A percentile compares a stretch with the other conserved stretches of the same genome.
Conservation (phyloP, 1,140 invertebrate genomes). For the Drosophila asahinai region DNA sequence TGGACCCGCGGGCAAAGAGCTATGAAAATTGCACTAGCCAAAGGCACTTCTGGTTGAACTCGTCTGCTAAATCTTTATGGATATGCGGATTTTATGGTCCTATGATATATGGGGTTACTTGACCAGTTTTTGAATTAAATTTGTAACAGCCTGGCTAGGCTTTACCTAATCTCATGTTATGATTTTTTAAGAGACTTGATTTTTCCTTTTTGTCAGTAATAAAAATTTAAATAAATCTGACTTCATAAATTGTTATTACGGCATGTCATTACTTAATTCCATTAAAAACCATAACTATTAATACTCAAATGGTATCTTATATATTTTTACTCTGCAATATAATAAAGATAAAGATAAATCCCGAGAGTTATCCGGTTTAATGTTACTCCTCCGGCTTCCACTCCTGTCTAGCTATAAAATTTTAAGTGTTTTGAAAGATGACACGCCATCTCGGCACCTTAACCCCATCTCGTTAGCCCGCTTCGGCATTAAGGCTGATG, state of each 20-base stretch:
- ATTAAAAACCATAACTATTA: neutral
- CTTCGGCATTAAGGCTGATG: slow-evolving; percentile 29
- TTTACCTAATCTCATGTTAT: no score
- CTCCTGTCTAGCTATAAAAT: neutral
- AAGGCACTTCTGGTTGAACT: slow-evolving; percentile 6
- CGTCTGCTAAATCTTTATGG: neutral
- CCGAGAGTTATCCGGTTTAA: neutral
- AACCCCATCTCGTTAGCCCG: slow-evolving; percentile 26
- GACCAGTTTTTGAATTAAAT: neutral
- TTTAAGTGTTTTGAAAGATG: slow-evolving; percentile 26
- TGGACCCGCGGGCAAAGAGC: neutral
- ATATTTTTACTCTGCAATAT: neutral
- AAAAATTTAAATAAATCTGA: neutral
- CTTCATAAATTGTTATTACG: neutral
- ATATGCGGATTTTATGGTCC: neutral
- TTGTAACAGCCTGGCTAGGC: neutral
- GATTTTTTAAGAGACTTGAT: neutral
- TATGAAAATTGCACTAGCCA: slow-evolving; percentile 5
- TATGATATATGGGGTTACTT: neutral
- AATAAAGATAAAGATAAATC: neutral
- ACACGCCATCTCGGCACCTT: slow-evolving; percentile 16
- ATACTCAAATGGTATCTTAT: neutral
- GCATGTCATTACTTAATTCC: neutral
- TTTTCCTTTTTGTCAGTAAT: neutral
- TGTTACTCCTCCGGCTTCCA: neutral